Percentiles rank a stretch among this genome's conserved stretches.
Conservation (phyloP, 2,888 invertebrate species). For the Hylaea fasciaria region DNA sequence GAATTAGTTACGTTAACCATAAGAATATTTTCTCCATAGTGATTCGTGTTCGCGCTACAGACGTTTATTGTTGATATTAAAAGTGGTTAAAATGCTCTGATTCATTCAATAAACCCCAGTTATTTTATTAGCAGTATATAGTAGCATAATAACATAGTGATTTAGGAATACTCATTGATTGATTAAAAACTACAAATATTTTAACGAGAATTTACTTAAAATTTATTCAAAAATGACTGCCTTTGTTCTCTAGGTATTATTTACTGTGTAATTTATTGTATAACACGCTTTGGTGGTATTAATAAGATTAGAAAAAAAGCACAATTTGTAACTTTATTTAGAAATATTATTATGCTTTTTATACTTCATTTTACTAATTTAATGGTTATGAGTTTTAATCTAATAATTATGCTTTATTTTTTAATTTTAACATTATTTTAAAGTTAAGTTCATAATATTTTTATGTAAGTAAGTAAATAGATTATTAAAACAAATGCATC, state of each 20-base stretch:
- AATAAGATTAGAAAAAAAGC: conserved; percentile 8
- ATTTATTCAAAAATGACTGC: conserved; percentile 11
- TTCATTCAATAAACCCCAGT: conserved; percentile 22
- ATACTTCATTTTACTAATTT: not conserved
- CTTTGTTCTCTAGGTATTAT: not conserved
- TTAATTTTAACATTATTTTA: not conserved
- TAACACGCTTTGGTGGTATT: conserved; percentile 33
- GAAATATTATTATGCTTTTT: conserved; percentile 11
- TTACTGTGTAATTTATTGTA: conserved; percentile 26
- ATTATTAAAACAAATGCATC: not conserved
- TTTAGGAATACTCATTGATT: conserved; percentile 35
- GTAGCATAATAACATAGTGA: conserved; percentile 27
- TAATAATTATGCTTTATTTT: not conserved
- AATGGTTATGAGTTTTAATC: not conserved
- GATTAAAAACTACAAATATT: conserved; percentile 5
- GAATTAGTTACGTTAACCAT: no score
- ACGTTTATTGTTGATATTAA: no score
- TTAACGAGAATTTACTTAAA: conserved; percentile 21
- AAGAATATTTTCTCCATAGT: no score
- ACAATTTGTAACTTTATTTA: conserved; percentile 13
- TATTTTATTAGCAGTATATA: conserved; percentile 20
- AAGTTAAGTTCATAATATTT: not conserved
- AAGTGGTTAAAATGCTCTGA: conserved; percentile 17
- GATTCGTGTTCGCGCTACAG: no score
- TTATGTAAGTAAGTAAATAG: not conserved